phyloP scores from a whole-genome alignment of 2,888 invertebrate species.

The Nephrotoma appendiculata region DNA sequence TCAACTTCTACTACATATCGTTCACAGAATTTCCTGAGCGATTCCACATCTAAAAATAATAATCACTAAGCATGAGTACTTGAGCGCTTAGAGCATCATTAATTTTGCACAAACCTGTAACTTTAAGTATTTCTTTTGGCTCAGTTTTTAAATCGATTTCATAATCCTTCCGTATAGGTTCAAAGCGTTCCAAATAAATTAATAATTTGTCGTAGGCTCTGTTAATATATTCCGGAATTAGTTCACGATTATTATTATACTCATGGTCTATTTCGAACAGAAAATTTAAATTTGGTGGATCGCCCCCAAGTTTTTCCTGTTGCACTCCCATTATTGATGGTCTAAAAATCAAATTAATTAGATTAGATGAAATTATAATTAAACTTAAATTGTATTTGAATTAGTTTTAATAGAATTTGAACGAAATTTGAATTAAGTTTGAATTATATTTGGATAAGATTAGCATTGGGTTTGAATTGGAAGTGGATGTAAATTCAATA shows the following conservation, averaged over 20 bases:
- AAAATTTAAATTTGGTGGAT: slow-evolving; percentile 53
- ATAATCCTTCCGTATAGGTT: slow-evolving; percentile 49
- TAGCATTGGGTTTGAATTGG: background rate
- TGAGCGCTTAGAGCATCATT: no score
- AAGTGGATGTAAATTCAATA: no score
- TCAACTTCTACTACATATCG: slow-evolving; percentile 55
- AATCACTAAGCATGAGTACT: no score
- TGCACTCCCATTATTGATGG: slow-evolving; percentile 72
- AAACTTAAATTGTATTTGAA: background rate
- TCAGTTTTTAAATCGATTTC: slow-evolving; percentile 53
- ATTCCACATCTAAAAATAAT: slow-evolving; percentile 35
- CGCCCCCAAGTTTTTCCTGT: slow-evolving; percentile 60
- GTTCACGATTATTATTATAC: slow-evolving; percentile 25
- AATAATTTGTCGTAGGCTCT: slow-evolving; percentile 46
- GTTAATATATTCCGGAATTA: slow-evolving; percentile 41
- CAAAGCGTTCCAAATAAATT: slow-evolving; percentile 49
- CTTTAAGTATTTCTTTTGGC: slow-evolving; percentile 43
- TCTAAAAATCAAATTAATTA: slow-evolving; percentile 25
- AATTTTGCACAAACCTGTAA: slow-evolving; percentile 30
- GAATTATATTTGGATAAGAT: background rate
- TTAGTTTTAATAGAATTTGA: background rate
- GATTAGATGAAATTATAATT: no score
- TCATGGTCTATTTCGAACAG: slow-evolving; percentile 50
- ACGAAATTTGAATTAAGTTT: no score
- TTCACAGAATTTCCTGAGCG: slow-evolving; percentile 50